phyloP scores from a whole-genome alignment of 2,113 vertebrate species.

The Deroptyus accipitrinus region DNA sequence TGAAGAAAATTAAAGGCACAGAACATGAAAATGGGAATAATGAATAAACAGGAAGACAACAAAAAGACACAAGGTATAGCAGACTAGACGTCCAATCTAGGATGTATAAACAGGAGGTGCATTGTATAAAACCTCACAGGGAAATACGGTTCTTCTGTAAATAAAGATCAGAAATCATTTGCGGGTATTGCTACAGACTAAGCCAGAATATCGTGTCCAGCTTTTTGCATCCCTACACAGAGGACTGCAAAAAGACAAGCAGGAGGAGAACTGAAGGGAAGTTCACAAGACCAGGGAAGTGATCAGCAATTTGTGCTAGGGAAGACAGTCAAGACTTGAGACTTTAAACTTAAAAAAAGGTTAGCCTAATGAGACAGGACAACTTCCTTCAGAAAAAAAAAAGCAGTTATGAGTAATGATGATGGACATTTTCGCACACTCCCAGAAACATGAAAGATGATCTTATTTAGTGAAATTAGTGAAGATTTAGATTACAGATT shows the following conservation, averaged over 20 bases:
- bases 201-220: background rate
- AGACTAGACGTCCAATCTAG: background rate
- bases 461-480: background rate
- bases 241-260: background rate
- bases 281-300: background rate
- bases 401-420: fast-evolving
- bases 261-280: background rate
- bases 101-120: background rate
- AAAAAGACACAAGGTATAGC: background rate
- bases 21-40: background rate
- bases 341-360: background rate
- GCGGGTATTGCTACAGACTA: background rate
- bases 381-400: background rate
- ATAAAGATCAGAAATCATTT: background rate
- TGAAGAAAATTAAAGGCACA: background rate
- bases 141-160: background rate
- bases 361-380: background rate
- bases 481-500: background rate
- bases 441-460: background rate
- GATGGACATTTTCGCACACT: background rate
- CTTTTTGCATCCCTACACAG: background rate
- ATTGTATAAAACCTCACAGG: background rate
- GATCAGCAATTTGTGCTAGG: background rate
- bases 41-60: background rate
- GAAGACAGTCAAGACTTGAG: background rate